A percentile compares a stretch with the other conserved stretches of the same genome.
Evolutionary conservation across 2,113 vertebrate species (phyloP).

Genomic region (Oncorhynchus nerka): DNA sequence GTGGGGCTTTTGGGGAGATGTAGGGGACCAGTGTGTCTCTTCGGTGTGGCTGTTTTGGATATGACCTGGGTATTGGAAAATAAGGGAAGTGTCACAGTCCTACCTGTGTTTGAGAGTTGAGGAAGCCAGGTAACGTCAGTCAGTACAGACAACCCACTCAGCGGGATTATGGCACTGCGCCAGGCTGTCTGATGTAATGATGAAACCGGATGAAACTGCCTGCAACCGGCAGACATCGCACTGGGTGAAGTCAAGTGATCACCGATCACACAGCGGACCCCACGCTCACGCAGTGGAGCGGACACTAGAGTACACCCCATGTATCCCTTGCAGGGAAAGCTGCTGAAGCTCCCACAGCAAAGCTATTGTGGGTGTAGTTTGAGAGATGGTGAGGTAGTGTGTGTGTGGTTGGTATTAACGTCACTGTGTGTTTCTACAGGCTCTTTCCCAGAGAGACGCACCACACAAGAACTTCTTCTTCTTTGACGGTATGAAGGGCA

Average conservation of each 20-base stretch:
- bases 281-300: no score
- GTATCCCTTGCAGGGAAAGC: no score
- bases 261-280: no score
- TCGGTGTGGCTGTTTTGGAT: no score
- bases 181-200: conserved; percentile 6
- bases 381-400: neutral
- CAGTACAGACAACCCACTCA: conserved; percentile 28
- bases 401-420: neutral
- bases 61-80: no score
- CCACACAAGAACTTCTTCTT: conserved; percentile 95
- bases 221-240: conserved; percentile 53
- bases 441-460: conserved; percentile 87
- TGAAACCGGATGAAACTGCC: conserved; percentile 60
- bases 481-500: conserved; percentile 87
- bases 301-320: no score
- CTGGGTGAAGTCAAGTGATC: conserved; percentile 8
- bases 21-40: no score
- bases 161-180: conserved; percentile 32
- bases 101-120: no score
- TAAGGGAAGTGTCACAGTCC: no score
- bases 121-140: conserved; percentile 9
- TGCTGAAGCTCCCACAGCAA: no score
- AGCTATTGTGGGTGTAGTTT: neutral
- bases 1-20: conserved; percentile 5
- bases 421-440: conserved; percentile 63